These are phyloP conservation scores for Lissocephala sabroskyi DNA, from an alignment of 2,888 invertebrate species.

Conservation along the genomic window DNA sequence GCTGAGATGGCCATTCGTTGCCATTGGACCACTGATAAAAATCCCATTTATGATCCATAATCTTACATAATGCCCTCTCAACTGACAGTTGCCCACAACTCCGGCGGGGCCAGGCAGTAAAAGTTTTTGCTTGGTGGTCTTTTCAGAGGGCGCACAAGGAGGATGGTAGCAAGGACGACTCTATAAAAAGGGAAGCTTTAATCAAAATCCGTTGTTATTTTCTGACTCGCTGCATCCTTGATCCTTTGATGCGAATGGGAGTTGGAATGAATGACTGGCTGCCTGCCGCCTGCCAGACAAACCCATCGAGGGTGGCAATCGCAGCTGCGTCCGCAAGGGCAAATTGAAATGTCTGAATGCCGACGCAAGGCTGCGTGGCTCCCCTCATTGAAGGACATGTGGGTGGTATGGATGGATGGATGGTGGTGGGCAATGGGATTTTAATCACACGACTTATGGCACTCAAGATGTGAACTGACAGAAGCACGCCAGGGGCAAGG, in stretches of 20 bases:
- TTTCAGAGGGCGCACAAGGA: conserved; percentile 4
- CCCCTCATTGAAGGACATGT: conserved; percentile 3
- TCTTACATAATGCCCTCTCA: conserved; percentile 66
- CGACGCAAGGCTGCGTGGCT: conserved; percentile 23
- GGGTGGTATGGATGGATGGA: conserved; percentile 34
- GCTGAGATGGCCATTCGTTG: background rate
- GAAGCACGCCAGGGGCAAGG: conserved; percentile 38
- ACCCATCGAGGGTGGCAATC: conserved; percentile 33
- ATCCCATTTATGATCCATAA: conserved; percentile 72
- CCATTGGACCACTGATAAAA: conserved; percentile 57
- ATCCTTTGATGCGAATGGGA: conserved; percentile 72
- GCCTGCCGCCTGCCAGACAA: background rate
- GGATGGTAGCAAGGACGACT: conserved; percentile 35
- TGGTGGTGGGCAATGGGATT: conserved; percentile 69
- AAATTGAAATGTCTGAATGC: conserved; percentile 68
- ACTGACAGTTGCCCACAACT: conserved; percentile 48
- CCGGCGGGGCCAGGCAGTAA: no score
- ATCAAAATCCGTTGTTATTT: conserved; percentile 76
- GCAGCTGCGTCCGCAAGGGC: conserved; percentile 49
- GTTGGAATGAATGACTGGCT: conserved; percentile 47
- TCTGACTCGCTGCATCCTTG: conserved; percentile 76
- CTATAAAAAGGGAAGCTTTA: conserved; percentile 71
- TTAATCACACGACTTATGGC: conserved; percentile 73
- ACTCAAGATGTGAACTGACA: conserved; percentile 72
- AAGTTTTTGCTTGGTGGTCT: no score